phyloP scores from a whole-genome alignment of 2,797 vertebrate species.

The Smutsia gigantea region DNA sequence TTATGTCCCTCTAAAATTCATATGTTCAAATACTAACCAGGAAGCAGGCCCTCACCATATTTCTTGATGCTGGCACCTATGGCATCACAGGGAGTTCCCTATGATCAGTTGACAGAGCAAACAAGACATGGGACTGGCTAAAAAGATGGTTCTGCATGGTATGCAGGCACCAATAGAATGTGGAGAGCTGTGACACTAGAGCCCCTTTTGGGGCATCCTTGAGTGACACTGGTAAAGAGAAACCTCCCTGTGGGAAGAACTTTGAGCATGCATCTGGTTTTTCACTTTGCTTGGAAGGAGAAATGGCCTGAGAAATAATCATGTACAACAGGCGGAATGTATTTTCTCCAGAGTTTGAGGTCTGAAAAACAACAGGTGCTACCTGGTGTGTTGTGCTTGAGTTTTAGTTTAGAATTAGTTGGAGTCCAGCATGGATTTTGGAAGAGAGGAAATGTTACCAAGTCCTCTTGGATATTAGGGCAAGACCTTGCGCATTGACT shows the following conservation, averaged over 20 bases:
- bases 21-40: background rate
- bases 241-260: background rate
- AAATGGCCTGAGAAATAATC: background rate
- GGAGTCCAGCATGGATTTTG: background rate
- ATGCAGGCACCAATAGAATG: background rate
- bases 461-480: background rate
- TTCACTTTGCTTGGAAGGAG: background rate
- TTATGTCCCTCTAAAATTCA: background rate
- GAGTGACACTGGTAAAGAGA: background rate
- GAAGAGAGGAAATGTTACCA: background rate
- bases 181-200: background rate
- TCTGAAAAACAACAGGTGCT: conserved; percentile 71
- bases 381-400: background rate
- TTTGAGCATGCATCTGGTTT: background rate
- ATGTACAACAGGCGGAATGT: background rate
- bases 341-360: background rate
- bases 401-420: conserved; percentile 37
- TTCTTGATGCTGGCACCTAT: background rate
- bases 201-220: background rate
- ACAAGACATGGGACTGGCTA: background rate
- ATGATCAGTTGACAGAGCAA: background rate
- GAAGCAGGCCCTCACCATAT: background rate
- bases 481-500: background rate
- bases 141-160: background rate
- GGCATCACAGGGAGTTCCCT: background rate